phyloP scores from a whole-genome alignment of 2,888 invertebrate genomes.

The Eristalis arbustorum region DNA sequence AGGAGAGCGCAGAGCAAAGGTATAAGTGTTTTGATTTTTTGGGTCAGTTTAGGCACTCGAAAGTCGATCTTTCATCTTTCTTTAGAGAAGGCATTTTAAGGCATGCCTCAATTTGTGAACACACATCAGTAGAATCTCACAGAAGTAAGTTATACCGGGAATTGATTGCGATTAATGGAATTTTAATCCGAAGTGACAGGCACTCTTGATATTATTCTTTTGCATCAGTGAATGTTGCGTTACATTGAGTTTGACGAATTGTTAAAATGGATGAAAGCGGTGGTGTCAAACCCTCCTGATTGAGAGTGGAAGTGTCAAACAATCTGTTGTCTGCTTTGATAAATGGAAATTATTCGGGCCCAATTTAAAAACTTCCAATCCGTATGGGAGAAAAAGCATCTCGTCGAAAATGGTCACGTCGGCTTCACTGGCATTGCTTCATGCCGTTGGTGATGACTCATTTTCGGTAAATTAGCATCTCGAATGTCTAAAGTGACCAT shows the following conservation, averaged over 20 bases:
- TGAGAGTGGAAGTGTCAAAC: neutral
- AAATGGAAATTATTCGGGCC: neutral
- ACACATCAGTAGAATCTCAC: neutral
- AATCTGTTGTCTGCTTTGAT: neutral
- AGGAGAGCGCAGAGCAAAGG: slow-evolving; percentile 47
- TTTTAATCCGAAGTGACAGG: slow-evolving; percentile 44
- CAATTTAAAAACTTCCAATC: too few species aligned
- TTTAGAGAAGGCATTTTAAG: slow-evolving; percentile 4
- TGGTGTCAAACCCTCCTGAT: neutral
- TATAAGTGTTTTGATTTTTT: slow-evolving; percentile 51
- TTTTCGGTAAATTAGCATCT: too few species aligned
- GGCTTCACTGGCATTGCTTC: too few species aligned
- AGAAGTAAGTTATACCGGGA: neutral
- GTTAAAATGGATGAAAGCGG: neutral
- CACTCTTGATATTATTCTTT: neutral
- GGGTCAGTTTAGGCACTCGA: slow-evolving; percentile 37
- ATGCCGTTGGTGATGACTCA: too few species aligned
- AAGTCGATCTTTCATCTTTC: slow-evolving; percentile 34
- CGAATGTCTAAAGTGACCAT: too few species aligned
- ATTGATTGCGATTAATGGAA: slow-evolving; percentile 47
- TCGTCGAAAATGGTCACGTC: too few species aligned
- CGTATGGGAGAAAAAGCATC: too few species aligned
- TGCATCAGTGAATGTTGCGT: neutral
- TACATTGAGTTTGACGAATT: neutral
- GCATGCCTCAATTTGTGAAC: neutral